These are phyloP conservation scores for Pseudocheirus occidentalis DNA, from an alignment of 2,797 vertebrate species.

Conservation along the genomic window DNA sequence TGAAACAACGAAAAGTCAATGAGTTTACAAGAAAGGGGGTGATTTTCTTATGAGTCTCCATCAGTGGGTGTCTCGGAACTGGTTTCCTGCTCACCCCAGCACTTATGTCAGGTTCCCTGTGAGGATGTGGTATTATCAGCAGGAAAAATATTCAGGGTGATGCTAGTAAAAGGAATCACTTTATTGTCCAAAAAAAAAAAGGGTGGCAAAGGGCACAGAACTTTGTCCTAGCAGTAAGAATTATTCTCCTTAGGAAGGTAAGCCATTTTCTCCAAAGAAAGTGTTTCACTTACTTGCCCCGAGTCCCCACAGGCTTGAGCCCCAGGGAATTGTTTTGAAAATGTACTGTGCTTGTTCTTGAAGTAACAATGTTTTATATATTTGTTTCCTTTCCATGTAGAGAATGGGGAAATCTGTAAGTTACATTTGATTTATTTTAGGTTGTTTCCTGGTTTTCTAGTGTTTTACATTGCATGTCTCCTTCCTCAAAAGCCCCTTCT, in stretches of 20 bases:
- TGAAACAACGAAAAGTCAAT: neutral
- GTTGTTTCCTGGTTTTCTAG: constrained; percentile 39
- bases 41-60: neutral
- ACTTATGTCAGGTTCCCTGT: neutral
- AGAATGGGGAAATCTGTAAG: constrained; percentile 99
- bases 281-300: neutral
- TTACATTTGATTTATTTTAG: constrained; percentile 80
- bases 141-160: neutral
- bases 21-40: neutral
- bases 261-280: neutral
- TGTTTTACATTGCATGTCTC: constrained; percentile 52
- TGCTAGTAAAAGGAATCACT: neutral
- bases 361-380: constrained; percentile 69
- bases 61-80: accelerated
- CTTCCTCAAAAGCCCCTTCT: neutral
- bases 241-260: neutral
- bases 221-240: neutral
- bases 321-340: neutral
- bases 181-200: neutral
- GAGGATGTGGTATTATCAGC: neutral
- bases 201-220: neutral
- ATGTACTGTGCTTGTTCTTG: neutral
- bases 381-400: constrained; percentile 91
- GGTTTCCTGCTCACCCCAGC: accelerated
- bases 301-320: neutral